A percentile compares a stretch with the other conserved stretches of the same genome.
phyloP scores from a whole-genome alignment of 2,888 invertebrate genomes.

The Nipponacmea schrenckii region DNA sequence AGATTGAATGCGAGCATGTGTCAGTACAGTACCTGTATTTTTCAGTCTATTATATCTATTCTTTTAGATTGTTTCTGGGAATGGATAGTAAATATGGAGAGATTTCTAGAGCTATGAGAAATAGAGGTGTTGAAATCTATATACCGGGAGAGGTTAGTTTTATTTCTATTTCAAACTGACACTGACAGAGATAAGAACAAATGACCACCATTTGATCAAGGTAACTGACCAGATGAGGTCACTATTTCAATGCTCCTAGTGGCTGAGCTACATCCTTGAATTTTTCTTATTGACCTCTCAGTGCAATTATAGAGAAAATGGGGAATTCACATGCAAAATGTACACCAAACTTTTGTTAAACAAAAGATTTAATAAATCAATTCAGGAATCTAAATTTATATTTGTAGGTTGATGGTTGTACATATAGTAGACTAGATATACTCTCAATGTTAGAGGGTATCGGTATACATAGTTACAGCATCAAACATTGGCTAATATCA shows the following conservation, averaged over 20 bases:
- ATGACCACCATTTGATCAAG: background rate
- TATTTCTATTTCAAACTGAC: background rate
- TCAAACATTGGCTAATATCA: slow-evolving; percentile 49
- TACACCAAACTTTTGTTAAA: too few relatives aligned
- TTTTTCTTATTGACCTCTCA: too few relatives aligned
- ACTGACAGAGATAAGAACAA: background rate
- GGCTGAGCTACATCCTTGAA: too few relatives aligned
- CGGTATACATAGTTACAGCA: slow-evolving; percentile 43
- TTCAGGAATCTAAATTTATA: too few relatives aligned
- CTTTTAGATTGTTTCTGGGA: slow-evolving; percentile 83
- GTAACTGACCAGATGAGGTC: background rate
- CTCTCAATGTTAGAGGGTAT: slow-evolving; percentile 43
- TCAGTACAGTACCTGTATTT: too few relatives aligned
- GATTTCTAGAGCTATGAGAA: slow-evolving; percentile 97
- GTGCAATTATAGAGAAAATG: too few relatives aligned
- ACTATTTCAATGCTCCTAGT: too few relatives aligned
- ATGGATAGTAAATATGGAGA: slow-evolving; percentile 96
- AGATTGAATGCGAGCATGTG: too few relatives aligned
- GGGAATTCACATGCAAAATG: too few relatives aligned
- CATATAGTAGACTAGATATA: slow-evolving; percentile 50
- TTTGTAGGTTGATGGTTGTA: slow-evolving; percentile 54
- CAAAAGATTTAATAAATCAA: too few relatives aligned
- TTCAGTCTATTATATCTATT: too few relatives aligned
- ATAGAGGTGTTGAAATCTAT: slow-evolving; percentile 93
- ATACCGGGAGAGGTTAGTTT: slow-evolving; percentile 66